Percentiles rank a stretch among this genome's conserved stretches.
These are phyloP conservation scores for Anneissia japonica DNA, from an alignment of 35 echinoderm and acorn worm species.

Conservation along the genomic window DNA sequence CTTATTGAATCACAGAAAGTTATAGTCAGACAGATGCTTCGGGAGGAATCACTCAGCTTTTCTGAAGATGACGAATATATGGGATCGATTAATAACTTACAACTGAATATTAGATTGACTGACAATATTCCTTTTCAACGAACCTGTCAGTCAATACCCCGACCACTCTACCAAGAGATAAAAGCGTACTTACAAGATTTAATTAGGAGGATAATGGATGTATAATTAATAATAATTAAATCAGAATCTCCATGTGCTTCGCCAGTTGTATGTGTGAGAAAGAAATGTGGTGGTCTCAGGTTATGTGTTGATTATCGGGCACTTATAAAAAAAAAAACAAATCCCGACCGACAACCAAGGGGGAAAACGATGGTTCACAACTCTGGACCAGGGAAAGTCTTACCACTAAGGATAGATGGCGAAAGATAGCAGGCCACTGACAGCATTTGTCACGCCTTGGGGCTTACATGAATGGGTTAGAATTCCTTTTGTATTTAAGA, in stretches of 20 bases:
- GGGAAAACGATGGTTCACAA: too few species aligned
- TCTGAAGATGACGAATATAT: background rate
- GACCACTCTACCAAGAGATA: conserved; percentile 54
- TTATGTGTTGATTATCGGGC: conserved; percentile 39
- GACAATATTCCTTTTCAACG: conserved; percentile 38
- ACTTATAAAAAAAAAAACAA: conserved; percentile 41
- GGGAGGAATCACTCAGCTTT: too few species aligned
- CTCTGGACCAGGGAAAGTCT: background rate
- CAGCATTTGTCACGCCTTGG: conserved; percentile 34
- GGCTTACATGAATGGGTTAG: conserved; percentile 29
- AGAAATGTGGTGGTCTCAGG: conserved; percentile 19
- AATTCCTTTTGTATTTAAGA: conserved; percentile 26
- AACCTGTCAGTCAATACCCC: conserved; percentile 39
- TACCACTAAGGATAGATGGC: background rate
- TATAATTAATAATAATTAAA: too few species aligned
- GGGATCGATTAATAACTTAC: too few species aligned
- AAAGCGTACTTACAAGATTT: conserved; percentile 44
- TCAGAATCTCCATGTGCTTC: conserved; percentile 44
- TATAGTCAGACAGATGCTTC: too few species aligned
- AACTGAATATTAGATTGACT: conserved; percentile 16
- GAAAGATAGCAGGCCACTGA: background rate
- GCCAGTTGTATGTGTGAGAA: conserved; percentile 45
- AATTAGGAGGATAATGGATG: conserved; percentile 13
- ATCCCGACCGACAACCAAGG: conserved; percentile 49
- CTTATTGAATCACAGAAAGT: too few species aligned